Base-by-base conservation (phyloP, 1,140 invertebrate genomes). In the Liolophura sinensis region DNA sequence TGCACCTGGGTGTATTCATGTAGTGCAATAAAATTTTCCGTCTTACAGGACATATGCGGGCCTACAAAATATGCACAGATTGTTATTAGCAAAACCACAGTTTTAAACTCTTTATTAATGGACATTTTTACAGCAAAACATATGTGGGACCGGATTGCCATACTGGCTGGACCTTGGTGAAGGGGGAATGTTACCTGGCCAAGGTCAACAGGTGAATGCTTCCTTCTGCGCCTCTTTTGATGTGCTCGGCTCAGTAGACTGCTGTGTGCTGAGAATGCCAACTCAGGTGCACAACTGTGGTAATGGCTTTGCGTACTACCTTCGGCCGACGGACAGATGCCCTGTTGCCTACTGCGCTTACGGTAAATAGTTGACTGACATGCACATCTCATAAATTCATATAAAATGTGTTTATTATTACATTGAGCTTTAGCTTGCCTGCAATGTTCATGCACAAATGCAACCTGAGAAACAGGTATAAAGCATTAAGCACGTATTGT, bases 211-310 rank as follows among this genome's bases (percentile, higher is more conserved):
- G 6, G 22, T 70, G 14, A 1, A 57, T 0, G 70, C 65, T 16
- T 55, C 16, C 22, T 62, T 65, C 4, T 74, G 73, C 50, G 64
- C 70, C 1, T 70, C 73, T 12, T 74, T 55, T 63, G 60, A 68
- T 47, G 60, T 74, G 3, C 67, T 74, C 3, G 70, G 68, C 5
- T n/a, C 52, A 25, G 62, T 66, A 50, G 73, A 74, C 66, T 74
- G 73, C 63, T 74, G 73, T 55, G 73, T 74, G 6, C 64, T 72
- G 0, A 58, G 73, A 15, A 67, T 72, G 60, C 27, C 46, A 0
- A 47, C 65, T 15, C 47, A 11, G 5, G 67, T 74, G 22, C 51
- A 60, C 54, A 67, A 66, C 22, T 74, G 73, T 61, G 24, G 49
- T 7, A 52, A 49, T 15, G 52, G 66, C 50, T 70, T 62, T 24